Evolutionary conservation across 2,888 invertebrate genomes (phyloP), one percentile per base, ranked within the genome.

Genomic region (Deilephila porcellus): DNA sequence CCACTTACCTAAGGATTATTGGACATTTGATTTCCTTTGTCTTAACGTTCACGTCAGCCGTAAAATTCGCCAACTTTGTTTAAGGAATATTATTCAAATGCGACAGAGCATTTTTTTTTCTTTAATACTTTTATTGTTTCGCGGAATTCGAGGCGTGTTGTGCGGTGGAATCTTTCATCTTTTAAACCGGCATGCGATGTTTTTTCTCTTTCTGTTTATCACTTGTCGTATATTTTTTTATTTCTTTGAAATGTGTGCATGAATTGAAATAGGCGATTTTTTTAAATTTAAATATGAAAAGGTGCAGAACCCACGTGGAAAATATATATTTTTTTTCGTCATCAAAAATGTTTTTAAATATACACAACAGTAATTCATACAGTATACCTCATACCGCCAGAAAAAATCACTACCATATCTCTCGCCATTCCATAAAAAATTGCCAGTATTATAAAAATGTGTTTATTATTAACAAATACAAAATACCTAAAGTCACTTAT

Each of bases 1-100:
- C 76, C 80, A 77, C 73, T 75, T 75, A 75, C 67, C 14, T 34
- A n/a, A 64, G 53, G 60, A 74, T 73, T 74, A 74, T 72, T 19
- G 37, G 52, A 74, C 52, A n/a, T 67, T 67, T 67, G 67, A 67
- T 67, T 75, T 45, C 56, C 71, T 76, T 72, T 37, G 34, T 64
- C 67, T 67, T 73, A 34, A 60, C 71, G 32, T 71, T 56, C 52
- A 52, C 64, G 63, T 34, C 56, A 63, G 32, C 70, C 73, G 70
- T 67, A 37, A 59, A 52, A 60, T 45, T 67, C 20, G 64, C 67
- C 14, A 67, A 67, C 52, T 67, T 67, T 67, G 67, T 67, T 52
- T 67, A 17, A 25, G 64, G 67, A 25, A 52, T 67, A 67, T 63
- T 37, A 63, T 67, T 67, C 52, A 52, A 67, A 67, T 67, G 67